These are phyloP conservation scores for Rhopalosiphum padi DNA, from an alignment of 1,140 invertebrate genomes.

Conservation along the genomic window DNA sequence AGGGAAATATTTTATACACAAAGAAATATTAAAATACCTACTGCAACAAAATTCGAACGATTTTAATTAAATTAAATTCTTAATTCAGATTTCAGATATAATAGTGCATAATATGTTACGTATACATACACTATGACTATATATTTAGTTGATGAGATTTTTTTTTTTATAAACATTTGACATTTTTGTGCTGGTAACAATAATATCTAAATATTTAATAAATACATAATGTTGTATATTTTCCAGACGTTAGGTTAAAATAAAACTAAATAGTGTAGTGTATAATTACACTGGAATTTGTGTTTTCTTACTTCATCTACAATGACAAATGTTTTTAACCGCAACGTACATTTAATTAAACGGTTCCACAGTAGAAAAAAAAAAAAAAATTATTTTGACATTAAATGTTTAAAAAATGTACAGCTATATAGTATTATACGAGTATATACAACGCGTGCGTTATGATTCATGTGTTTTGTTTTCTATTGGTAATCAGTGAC, in stretches of 20 bases:
- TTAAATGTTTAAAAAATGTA: background rate
- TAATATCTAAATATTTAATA: background rate
- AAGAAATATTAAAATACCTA: background rate
- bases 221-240: background rate
- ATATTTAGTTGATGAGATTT: background rate
- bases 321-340: background rate
- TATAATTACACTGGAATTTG: background rate
- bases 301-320: background rate
- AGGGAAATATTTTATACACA: background rate
- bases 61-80: conserved; percentile 3
- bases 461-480: background rate
- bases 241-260: background rate
- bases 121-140: background rate
- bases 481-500: background rate
- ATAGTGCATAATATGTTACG: background rate
- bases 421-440: background rate
- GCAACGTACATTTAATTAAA: background rate
- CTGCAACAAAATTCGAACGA: background rate
- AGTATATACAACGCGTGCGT: background rate
- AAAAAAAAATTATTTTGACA: background rate
- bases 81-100: background rate
- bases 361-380: background rate
- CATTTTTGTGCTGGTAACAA: background rate
- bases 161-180: background rate
- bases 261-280: background rate